Percentiles rank a stretch among this genome's conserved stretches.
phyloP scores from a whole-genome alignment of 2,113 vertebrate species.

The Bos javanicus region DNA sequence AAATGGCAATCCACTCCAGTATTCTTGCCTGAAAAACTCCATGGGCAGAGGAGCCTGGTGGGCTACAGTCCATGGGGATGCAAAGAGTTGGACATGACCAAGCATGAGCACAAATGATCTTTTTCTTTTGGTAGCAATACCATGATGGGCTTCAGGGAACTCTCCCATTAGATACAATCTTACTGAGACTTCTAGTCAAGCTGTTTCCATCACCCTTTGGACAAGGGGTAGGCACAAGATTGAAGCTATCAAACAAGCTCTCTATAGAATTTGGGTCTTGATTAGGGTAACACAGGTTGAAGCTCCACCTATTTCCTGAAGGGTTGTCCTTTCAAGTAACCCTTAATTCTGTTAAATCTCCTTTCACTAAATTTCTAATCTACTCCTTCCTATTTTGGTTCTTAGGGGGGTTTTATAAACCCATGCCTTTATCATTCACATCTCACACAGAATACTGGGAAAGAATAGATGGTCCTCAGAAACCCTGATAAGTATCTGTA shows the following conservation, averaged over 20 bases:
- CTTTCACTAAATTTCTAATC: background rate
- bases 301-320: background rate
- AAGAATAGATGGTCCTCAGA: background rate
- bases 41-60: background rate
- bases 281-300: background rate
- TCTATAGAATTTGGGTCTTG: background rate
- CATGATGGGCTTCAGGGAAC: background rate
- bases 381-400: background rate
- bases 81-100: background rate
- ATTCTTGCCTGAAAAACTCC: background rate
- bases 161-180: background rate
- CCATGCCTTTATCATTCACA: background rate
- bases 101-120: background rate
- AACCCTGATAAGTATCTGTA: background rate
- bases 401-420: background rate
- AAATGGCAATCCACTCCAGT: background rate
- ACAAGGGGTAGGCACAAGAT: background rate
- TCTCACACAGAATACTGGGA: background rate
- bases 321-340: background rate
- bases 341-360: background rate
- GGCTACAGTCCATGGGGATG: background rate
- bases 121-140: background rate
- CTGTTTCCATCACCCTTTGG: background rate
- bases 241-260: background rate
- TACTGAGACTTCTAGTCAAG: background rate